A percentile compares a stretch with the other conserved stretches of the same genome.
These are phyloP conservation scores for Corbicula japonica DNA, from an alignment of 2,888 invertebrate genomes.

Conservation along the genomic window DNA sequence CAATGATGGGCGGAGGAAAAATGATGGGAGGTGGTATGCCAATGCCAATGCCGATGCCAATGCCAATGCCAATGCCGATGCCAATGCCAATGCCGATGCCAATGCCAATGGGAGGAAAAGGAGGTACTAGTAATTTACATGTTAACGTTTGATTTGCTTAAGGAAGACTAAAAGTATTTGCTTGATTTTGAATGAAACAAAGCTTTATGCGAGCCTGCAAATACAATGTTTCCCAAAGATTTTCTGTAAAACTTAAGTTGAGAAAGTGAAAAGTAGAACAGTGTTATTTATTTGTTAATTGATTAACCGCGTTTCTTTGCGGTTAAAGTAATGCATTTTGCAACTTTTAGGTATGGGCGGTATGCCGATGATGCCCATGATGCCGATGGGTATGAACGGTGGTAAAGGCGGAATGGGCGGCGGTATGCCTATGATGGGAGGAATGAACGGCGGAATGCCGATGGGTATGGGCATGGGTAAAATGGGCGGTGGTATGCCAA, in stretches of 20 bases:
- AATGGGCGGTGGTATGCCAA: conserved; percentile 28
- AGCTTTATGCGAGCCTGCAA: too few relatives aligned
- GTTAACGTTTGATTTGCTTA: too few relatives aligned
- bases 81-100: conserved; percentile 34
- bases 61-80: conserved; percentile 37
- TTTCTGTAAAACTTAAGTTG: too few relatives aligned
- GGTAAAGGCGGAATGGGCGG: conserved; percentile 25
- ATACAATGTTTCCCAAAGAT: too few relatives aligned
- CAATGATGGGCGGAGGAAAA: conserved; percentile 15
- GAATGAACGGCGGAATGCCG: not conserved
- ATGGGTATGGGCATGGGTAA: conserved; percentile 11
- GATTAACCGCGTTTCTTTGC: too few relatives aligned
- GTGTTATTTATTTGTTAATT: too few relatives aligned
- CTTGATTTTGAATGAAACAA: too few relatives aligned
- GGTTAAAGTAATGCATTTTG: too few relatives aligned
- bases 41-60: conserved; percentile 40
- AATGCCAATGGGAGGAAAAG: conserved; percentile 25
- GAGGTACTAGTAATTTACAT: too few relatives aligned
- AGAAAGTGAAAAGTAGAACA: too few relatives aligned
- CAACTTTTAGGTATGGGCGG: too few relatives aligned
- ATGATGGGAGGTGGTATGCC: conserved; percentile 20
- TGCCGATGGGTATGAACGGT: conserved; percentile 15
- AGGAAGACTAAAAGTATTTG: too few relatives aligned
- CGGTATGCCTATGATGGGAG: conserved; percentile 30
- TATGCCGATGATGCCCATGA: conserved; percentile 17